Evolutionary conservation across 2,888 invertebrate genomes (phyloP), one percentile per base, ranked within the genome.

Genomic region (Cecidostiba fungosa): DNA sequence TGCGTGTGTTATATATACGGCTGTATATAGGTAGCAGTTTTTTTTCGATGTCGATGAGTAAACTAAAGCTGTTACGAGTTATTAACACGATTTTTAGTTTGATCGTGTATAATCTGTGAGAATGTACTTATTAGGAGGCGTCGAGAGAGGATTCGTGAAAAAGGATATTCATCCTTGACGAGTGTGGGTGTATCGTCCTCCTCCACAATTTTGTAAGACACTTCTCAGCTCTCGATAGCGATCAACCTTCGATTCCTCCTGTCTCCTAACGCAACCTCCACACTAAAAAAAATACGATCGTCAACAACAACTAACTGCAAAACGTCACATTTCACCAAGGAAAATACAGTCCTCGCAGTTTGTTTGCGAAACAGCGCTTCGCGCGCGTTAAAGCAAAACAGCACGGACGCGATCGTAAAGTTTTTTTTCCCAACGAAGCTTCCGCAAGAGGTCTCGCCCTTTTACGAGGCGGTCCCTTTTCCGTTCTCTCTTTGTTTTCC

Each of bases 391-490:
- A 36, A n/a, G 72, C 36, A 43, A 72, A 72, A 43, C 39, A 43
- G 4, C 16, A 32, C 69, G 3, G 70, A 16, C 70, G 36, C 2
- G 70, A 36, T 70, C 39, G 32, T 36, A 70, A 32, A 39, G 19
- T n/a, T 10, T 70, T 70, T 70, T 70, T 36, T 29, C 14, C 10
- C 32, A n/a, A 72, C 72, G 12, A n/a, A 72, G n/a, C 23, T 23
- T 43, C n/a, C 14, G 39, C 23, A 43, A 43, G 43, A 43, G 39
- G 19, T 43, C 12, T 43, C 72, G 72, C 72, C 66, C 29, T 29
- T 66, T 66, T 66, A 29, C 66, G 66, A 66, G 29, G 66, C 29
- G 66, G 66, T 12, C 43, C 62, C 23, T 54, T 32, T 62, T 62
- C 36, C 8, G n/a, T 66, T 29, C 29, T 66, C 50, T 59, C 59